Evolutionary conservation across 2,113 vertebrate genomes (phyloP), one percentile per base, ranked within the genome.

Genomic region (Seriola rivoliana): DNA sequence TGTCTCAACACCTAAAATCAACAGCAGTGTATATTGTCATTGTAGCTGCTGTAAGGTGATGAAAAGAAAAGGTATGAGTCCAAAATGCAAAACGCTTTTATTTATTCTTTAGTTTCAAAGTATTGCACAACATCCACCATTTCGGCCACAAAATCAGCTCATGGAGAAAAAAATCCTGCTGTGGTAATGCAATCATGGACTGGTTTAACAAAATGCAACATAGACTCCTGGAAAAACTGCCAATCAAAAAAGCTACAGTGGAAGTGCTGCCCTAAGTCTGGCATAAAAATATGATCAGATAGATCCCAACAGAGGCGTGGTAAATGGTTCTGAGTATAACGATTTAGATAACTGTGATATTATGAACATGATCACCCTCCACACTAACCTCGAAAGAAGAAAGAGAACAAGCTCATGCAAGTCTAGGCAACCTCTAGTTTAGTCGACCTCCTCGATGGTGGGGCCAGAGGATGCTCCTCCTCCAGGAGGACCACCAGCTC

Each of bases 391-490:
- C n/a, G 19, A 42, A 55, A 68, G 21, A 71, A 7, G 21, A 75
- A 64, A 65, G 12, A 52, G 38, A 82, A 60, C 36, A 71, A 32
- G 17, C 48, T 82, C 74, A 70, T 77, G 64, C 76, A 82, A 3
- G 38, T 71, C 21, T 64, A 23, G 10, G 54, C 0, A 14, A 14
- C 5, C 5, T 55, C n/a, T 14, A 1, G 42, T 58, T 92, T 91
- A 95, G 82, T 95, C 95, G 0, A 96, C 95, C 84, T 95, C 95
- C 78, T 96, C 95, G 21, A 95, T 95, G 73, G 94, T 96, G 78
- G 95, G 95, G 75, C 94, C 93, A 13, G 94, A 92, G 12, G 93
- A 88, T 1, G 75, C 80, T 46, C 92, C 92, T 40, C 81, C 94
- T 62, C 93, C 90, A 14, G 91, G 79, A 48, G 92, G 87, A 4